Percentiles rank a stretch among this genome's conserved stretches.
These are phyloP conservation scores for Rotaria sp. DNA, from an alignment of 2,888 invertebrate species.

Conservation along the genomic window DNA sequence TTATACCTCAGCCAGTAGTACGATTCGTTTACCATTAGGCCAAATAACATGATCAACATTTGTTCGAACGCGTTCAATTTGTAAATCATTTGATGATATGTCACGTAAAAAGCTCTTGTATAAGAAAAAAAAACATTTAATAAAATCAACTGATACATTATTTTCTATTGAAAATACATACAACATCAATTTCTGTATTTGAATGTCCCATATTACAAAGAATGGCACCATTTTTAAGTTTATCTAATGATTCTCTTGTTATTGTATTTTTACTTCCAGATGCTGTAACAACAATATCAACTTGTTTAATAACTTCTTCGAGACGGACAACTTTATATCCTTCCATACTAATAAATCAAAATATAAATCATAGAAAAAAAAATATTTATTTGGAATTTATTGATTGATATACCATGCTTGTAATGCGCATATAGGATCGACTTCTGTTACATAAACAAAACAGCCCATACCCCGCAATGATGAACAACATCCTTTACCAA, in stretches of 20 bases:
- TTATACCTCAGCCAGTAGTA: conserved; percentile 70
- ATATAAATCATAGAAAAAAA: background rate
- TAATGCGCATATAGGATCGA: conserved; percentile 91
- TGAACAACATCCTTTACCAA: conserved; percentile 91
- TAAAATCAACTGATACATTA: background rate
- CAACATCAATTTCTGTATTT: conserved; percentile 88
- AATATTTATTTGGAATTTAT: background rate
- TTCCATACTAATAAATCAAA: conserved; percentile 69
- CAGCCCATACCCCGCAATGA: conserved; percentile 87
- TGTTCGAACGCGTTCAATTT: conserved; percentile 92
- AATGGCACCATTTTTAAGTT: conserved; percentile 88
- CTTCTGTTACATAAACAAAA: conserved; percentile 84
- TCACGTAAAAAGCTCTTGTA: background rate
- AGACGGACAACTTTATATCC: conserved; percentile 87
- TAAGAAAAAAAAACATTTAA: background rate
- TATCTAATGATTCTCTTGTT: conserved; percentile 85
- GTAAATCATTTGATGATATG: conserved; percentile 65
- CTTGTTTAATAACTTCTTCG: conserved; percentile 80
- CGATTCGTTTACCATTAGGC: conserved; percentile 90
- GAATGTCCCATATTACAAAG: conserved; percentile 96
- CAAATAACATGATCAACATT: conserved; percentile 97
- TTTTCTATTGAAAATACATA: conserved; percentile 49
- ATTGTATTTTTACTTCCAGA: conserved; percentile 92
- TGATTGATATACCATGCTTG: conserved; percentile 68
- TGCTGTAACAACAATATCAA: conserved; percentile 92